These are phyloP conservation scores for Drymodes brunneopygia DNA, from an alignment of 2,113 vertebrate species.

Conservation along the genomic window DNA sequence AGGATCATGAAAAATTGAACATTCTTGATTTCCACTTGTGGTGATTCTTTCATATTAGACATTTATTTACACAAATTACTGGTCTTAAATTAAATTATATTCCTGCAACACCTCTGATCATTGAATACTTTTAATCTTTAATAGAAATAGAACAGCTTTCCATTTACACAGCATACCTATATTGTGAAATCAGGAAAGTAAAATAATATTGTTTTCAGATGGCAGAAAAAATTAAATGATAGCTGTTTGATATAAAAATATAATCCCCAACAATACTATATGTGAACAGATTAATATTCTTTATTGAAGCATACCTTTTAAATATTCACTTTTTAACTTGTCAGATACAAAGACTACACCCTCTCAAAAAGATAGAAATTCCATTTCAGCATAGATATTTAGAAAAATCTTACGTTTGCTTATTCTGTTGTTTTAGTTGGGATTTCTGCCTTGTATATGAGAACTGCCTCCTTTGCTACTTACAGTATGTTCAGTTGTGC, in stretches of 20 bases:
- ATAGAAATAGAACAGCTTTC: conserved; percentile 27
- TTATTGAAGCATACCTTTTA: background rate
- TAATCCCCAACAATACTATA: background rate
- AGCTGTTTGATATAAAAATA: background rate
- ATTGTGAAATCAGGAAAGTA: background rate
- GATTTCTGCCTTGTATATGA: background rate
- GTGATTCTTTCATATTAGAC: conserved; percentile 47
- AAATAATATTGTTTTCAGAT: background rate
- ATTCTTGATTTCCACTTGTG: conserved; percentile 43
- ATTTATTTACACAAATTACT: conserved; percentile 68
- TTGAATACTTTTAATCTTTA: conserved; percentile 48
- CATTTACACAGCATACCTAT: background rate
- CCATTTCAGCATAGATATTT: background rate
- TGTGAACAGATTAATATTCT: background rate
- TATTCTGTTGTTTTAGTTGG: background rate
- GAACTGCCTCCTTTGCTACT: background rate
- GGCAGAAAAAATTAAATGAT: background rate
- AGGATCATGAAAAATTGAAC: conserved; percentile 61
- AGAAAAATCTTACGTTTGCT: background rate
- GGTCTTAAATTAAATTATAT: conserved; percentile 60
- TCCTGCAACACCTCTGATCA: conserved; percentile 12
- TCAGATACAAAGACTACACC: background rate
- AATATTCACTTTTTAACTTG: background rate
- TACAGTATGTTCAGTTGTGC: background rate
- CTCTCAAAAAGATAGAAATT: background rate